Conservation (phyloP, 2,888 invertebrate species). For the Monochamus alternatus region DNA sequence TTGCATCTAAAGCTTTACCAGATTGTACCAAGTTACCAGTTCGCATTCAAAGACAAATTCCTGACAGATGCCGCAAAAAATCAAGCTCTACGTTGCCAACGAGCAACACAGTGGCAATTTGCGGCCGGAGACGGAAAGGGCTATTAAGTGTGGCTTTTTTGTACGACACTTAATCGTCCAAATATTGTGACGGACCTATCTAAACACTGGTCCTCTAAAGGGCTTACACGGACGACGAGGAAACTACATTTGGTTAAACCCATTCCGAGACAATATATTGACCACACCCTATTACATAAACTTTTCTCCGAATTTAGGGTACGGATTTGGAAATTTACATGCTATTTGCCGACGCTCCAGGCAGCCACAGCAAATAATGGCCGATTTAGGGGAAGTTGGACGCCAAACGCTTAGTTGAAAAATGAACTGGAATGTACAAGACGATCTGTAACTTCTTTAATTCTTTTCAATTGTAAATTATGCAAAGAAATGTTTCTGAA, state of each 20-base stretch:
- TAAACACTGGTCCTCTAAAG: conserved; percentile 27
- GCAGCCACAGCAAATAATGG: too few species aligned
- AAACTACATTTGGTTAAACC: conserved; percentile 27
- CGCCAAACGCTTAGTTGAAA: too few species aligned
- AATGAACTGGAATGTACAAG: too few species aligned
- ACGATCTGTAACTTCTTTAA: too few species aligned
- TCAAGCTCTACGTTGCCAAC: not conserved
- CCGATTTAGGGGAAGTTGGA: too few species aligned
- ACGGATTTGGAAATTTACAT: conserved; percentile 12
- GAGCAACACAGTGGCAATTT: not conserved
- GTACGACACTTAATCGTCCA: conserved; percentile 34
- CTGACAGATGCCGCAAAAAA: not conserved
- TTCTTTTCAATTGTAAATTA: too few species aligned
- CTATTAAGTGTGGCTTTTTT: conserved; percentile 29
- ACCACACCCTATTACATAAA: conserved; percentile 15
- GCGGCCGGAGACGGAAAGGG: not conserved
- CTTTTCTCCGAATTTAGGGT: conserved; percentile 12
- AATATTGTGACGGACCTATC: conserved; percentile 38
- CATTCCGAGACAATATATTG: conserved; percentile 6
- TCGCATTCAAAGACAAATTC: too few species aligned
- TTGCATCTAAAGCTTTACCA: too few species aligned
- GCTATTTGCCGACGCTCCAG: not conserved
- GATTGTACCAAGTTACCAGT: too few species aligned
- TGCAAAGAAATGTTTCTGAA: too few species aligned
- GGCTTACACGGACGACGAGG: conserved; percentile 25